phyloP scores from a whole-genome alignment of 2,113 vertebrate species.

The Xenus cinereus region DNA sequence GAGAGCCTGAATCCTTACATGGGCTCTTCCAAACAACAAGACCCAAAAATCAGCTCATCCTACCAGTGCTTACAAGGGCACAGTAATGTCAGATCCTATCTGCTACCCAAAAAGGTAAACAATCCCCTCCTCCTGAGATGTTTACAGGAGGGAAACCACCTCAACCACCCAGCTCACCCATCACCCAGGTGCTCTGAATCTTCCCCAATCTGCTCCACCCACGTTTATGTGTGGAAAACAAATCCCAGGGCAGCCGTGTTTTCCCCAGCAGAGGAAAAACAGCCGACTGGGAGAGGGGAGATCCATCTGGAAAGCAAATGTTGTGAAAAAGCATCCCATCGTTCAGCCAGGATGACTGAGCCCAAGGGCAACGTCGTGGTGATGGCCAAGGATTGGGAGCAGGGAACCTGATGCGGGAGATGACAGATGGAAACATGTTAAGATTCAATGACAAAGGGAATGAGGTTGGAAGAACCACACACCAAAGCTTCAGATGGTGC shows the following conservation, averaged over 20 bases:
- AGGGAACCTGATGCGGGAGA: not conserved
- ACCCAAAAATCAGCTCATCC: not conserved
- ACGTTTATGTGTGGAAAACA: not conserved
- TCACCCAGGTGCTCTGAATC: not conserved
- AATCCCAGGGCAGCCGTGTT: not conserved
- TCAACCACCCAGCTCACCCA: not conserved
- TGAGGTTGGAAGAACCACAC: not conserved
- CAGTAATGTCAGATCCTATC: not conserved
- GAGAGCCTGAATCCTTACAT: not conserved
- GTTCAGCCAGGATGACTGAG: not conserved
- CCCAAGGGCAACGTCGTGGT: not conserved
- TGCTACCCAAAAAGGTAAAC: not conserved
- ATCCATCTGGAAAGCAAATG: not conserved
- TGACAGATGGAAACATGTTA: rapidly evolving
- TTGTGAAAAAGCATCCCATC: not conserved
- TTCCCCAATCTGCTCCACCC: not conserved
- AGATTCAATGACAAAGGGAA: not conserved
- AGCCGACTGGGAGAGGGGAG: not conserved
- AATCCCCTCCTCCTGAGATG: not conserved
- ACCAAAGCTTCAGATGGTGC: not conserved
- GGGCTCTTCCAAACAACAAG: not conserved
- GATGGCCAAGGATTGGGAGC: not conserved
- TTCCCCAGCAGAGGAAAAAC: conserved; percentile 10
- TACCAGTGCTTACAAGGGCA: not conserved
- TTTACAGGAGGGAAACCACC: not conserved